Percentiles rank a stretch among this genome's conserved stretches.
Evolutionary conservation across 2,888 invertebrate genomes (phyloP).

Genomic region (Copidosoma aretas): DNA sequence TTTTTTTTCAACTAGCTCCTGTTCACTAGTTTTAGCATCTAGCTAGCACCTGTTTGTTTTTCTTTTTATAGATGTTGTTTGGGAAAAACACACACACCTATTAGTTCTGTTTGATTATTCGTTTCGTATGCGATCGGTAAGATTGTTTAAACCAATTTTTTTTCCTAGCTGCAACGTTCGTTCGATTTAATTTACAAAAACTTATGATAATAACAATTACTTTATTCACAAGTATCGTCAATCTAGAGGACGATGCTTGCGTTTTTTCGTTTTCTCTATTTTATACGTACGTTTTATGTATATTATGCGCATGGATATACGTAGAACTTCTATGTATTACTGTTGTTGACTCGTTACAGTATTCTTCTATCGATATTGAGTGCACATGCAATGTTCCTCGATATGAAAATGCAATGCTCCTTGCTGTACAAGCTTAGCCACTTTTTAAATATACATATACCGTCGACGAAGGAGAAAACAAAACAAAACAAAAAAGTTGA

Average conservation of each 20-base stretch:
- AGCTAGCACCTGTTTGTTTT: not conserved
- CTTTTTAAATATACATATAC: too few relatives aligned
- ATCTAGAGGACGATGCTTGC: not conserved
- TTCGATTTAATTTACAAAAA: conserved; percentile 6
- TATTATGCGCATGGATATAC: not conserved
- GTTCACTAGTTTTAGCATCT: not conserved
- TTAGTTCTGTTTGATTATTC: conserved; percentile 22
- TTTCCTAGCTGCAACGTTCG: conserved; percentile 31
- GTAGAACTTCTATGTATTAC: not conserved
- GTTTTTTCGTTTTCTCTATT: not conserved
- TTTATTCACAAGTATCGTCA: not conserved
- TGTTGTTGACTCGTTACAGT: not conserved
- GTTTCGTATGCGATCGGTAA: conserved; percentile 22
- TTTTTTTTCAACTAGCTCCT: not conserved
- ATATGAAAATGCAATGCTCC: too few relatives aligned
- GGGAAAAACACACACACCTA: not conserved
- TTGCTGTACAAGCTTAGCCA: too few relatives aligned
- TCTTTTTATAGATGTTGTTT: too few relatives aligned
- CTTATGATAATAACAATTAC: not conserved
- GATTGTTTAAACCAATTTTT: conserved; percentile 5
- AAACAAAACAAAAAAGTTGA: too few relatives aligned
- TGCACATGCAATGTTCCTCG: too few relatives aligned
- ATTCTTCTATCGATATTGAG: not conserved
- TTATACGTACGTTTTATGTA: not conserved
- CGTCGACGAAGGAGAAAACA: too few relatives aligned